These are phyloP conservation scores for Resseliella maxima DNA, from an alignment of 2,888 invertebrate species.

Conservation along the genomic window DNA sequence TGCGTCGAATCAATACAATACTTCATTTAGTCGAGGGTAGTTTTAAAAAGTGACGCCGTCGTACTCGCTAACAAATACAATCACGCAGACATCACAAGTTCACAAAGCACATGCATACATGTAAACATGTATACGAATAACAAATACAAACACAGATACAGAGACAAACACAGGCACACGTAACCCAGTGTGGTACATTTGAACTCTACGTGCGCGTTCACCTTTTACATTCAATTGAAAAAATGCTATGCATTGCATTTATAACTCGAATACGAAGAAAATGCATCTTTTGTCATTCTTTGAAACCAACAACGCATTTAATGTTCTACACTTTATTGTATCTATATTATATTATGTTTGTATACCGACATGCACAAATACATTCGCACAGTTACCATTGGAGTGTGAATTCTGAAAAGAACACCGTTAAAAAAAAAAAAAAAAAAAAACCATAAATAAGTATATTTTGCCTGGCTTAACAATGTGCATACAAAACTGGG, in stretches of 20 bases:
- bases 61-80: neutral
- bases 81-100: neutral
- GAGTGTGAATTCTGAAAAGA: constrained; percentile 51
- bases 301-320: constrained; percentile 10
- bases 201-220: constrained; percentile 51
- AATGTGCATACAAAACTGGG: neutral
- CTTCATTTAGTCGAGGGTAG: constrained; percentile 44
- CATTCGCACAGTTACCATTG: neutral
- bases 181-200: neutral
- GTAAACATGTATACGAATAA: neutral
- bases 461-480: neutral
- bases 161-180: neutral
- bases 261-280: neutral
- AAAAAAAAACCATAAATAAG: constrained; percentile 27
- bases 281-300: constrained; percentile 12
- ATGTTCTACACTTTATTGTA: constrained; percentile 19
- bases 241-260: constrained; percentile 27
- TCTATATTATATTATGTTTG: neutral
- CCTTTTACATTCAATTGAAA: constrained; percentile 38
- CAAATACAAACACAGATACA: neutral
- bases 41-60: constrained; percentile 52
- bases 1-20: constrained; percentile 50
- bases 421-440: neutral
- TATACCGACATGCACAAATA: neutral
- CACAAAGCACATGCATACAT: neutral